Percentiles rank a stretch among this genome's conserved stretches.
Conservation (phyloP, 2,113 vertebrate species). For the Ornithorhynchus anatinus region DNA sequence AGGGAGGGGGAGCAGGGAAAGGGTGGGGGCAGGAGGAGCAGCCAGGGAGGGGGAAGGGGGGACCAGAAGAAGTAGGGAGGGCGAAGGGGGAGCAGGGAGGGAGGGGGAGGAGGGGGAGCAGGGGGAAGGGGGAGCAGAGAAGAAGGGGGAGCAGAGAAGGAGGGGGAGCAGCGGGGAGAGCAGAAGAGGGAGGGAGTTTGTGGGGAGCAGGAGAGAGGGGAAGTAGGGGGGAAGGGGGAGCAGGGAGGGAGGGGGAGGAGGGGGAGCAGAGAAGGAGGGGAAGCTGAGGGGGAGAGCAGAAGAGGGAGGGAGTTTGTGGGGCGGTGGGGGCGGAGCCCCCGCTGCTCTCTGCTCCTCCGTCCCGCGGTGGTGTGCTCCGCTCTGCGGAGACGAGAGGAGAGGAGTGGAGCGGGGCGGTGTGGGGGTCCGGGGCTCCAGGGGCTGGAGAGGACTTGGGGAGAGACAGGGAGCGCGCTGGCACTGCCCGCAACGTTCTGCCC, state of each 20-base stretch:
- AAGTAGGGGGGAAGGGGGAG: neutral
- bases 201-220: neutral
- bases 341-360: neutral
- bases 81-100: no score
- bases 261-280: neutral
- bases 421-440: neutral
- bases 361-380: neutral
- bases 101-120: no score
- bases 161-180: neutral
- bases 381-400: neutral
- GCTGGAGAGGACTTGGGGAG: neutral
- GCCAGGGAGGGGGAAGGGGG: no score
- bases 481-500: neutral
- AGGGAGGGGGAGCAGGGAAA: no score
- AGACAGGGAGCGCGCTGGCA: neutral
- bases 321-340: neutral
- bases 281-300: neutral
- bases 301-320: neutral
- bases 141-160: neutral
- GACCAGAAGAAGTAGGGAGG: no score
- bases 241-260: rapidly evolving
- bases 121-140: no score
- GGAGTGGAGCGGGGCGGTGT: neutral
- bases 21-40: no score
- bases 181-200: neutral